phyloP scores from a whole-genome alignment of 2,113 vertebrate genomes.

The Oryzias curvinotus region DNA sequence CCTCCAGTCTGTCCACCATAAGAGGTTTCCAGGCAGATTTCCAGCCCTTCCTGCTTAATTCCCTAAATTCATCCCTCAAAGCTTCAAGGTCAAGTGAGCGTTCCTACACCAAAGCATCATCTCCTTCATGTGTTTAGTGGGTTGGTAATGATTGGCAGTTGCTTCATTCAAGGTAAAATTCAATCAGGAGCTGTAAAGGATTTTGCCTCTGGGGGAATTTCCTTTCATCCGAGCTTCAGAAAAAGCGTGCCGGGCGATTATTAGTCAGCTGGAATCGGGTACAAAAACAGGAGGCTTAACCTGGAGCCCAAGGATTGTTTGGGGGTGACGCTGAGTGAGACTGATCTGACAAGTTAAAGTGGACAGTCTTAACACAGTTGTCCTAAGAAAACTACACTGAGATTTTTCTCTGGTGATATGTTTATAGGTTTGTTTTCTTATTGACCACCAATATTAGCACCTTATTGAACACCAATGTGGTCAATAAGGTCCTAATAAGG shows the following conservation, averaged over 20 bases:
- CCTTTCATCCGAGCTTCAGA: constrained; percentile 24
- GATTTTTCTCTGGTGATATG: no score
- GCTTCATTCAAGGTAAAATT: constrained; percentile 18
- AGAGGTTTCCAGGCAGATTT: constrained; percentile 22
- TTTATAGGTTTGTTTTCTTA: no score
- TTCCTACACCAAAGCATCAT: not conserved
- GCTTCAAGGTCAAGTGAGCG: constrained; percentile 10
- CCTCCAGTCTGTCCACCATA: not conserved
- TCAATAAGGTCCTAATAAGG: no score
- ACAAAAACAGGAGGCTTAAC: not conserved
- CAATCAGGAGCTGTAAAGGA: constrained; percentile 4
- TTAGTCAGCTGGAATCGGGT: constrained; percentile 11
- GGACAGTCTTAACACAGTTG: not conserved
- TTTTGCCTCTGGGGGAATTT: constrained; percentile 13
- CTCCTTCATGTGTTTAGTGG: constrained; percentile 1
- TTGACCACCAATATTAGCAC: no score
- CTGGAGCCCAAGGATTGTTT: not conserved
- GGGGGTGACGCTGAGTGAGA: not conserved
- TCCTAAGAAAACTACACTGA: no score
- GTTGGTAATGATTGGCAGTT: constrained; percentile 2
- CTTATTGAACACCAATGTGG: no score
- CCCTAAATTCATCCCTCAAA: constrained; percentile 21
- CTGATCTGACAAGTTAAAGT: not conserved
- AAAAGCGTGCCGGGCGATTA: constrained; percentile 2
- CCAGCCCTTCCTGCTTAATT: constrained; percentile 19